A percentile compares a stretch with the other conserved stretches of the same genome.
These are phyloP conservation scores for Arctia plantaginis DNA, from an alignment of 2,888 invertebrate genomes.

Conservation along the genomic window DNA sequence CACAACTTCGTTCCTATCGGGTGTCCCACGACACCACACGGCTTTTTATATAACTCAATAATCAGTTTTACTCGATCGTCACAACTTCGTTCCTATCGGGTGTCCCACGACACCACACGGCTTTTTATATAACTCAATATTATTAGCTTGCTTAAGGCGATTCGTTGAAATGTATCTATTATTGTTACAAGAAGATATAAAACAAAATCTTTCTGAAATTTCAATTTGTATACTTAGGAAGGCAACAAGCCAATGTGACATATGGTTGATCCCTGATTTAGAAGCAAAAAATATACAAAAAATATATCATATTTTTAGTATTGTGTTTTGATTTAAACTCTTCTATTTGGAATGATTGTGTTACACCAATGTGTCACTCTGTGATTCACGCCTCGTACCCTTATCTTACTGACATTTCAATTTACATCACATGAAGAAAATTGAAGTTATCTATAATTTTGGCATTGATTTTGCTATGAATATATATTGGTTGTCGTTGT, in stretches of 20 bases:
- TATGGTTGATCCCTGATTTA: neutral
- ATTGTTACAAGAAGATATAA: neutral
- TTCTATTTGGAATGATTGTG: neutral
- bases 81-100: too few relatives aligned
- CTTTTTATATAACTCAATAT: neutral
- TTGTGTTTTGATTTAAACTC: neutral
- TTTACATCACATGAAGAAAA: slow-evolving; percentile 34
- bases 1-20: too few relatives aligned
- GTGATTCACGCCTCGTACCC: neutral
- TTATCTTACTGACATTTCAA: slow-evolving; percentile 46
- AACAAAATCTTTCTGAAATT: neutral
- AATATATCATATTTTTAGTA: neutral
- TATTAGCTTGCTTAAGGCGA: neutral
- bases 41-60: too few relatives aligned
- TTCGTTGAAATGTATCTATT: neutral
- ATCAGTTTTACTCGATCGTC: too few relatives aligned
- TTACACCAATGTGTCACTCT: slow-evolving; percentile 1
- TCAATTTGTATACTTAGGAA: neutral
- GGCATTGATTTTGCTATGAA: too few relatives aligned
- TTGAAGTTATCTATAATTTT: neutral
- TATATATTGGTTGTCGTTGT: neutral
- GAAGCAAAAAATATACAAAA: neutral
- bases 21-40: too few relatives aligned
- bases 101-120: too few relatives aligned
- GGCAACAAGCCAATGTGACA: neutral